Evolutionary conservation across 1,140 invertebrate species (phyloP).

Genomic region (Zaprionus taronus): DNA sequence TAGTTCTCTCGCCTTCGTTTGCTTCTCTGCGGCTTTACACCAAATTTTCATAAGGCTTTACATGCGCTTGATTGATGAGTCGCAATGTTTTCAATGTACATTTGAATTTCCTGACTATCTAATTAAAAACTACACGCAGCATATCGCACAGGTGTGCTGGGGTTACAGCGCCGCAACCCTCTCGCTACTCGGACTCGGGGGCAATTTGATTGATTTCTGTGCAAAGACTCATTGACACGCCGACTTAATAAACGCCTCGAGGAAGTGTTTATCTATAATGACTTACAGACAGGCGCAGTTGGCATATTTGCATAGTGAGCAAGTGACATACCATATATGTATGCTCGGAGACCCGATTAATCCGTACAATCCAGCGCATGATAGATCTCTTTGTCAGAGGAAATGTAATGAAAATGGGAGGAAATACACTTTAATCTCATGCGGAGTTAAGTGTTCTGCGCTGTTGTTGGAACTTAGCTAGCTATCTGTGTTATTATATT

Average conservation of each 20-base stretch:
- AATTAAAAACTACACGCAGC: slow-evolving; percentile 41
- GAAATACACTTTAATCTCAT: neutral
- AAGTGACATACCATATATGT: neutral
- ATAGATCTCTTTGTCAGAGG: neutral
- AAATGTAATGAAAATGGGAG: neutral
- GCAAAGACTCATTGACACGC: neutral
- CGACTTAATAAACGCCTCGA: slow-evolving; percentile 4
- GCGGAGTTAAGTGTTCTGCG: neutral
- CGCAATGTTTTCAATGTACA: slow-evolving; percentile 27
- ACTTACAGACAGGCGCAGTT: neutral
- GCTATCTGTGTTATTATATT: too few relatives aligned
- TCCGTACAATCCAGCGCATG: neutral
- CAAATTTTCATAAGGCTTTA: slow-evolving; percentile 27
- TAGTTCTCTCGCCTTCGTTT: slow-evolving; percentile 51
- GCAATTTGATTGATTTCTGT: slow-evolving; percentile 10
- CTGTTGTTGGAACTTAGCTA: too few relatives aligned
- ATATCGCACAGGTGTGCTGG: slow-evolving; percentile 50
- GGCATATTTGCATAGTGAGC: slow-evolving; percentile 3
- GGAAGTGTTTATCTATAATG: slow-evolving; percentile 4
- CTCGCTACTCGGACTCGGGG: neutral
- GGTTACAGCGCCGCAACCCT: slow-evolving; percentile 1
- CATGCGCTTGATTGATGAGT: slow-evolving; percentile 56
- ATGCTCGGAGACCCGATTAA: neutral
- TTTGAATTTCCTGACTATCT: slow-evolving; percentile 45
- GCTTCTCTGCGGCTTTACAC: slow-evolving; percentile 48